Conservation (phyloP, 2,888 invertebrate species). For the Lasioglossum lativentre region DNA sequence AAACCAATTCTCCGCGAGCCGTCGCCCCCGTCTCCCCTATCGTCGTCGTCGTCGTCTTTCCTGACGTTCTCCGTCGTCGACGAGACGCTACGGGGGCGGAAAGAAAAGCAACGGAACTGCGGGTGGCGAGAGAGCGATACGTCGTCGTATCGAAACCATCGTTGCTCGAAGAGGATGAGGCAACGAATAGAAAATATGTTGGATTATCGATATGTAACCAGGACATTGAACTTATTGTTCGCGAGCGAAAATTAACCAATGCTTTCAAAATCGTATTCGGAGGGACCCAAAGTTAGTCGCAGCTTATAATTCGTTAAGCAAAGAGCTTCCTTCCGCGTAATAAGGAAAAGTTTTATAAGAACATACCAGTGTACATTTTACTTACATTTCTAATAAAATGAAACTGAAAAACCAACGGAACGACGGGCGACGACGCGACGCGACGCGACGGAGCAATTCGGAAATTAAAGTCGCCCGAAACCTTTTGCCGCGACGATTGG, state of each 20-base stretch:
- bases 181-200: neutral
- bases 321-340: too few species aligned
- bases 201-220: too few species aligned
- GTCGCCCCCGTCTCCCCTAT: constrained; percentile 18
- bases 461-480: neutral
- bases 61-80: neutral
- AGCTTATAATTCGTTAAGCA: too few species aligned
- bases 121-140: constrained; percentile 9
- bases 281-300: too few species aligned
- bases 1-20: constrained; percentile 70
- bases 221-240: too few species aligned
- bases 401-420: neutral
- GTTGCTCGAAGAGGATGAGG: neutral
- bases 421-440: too few species aligned
- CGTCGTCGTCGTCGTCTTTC: neutral
- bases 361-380: too few species aligned
- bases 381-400: neutral
- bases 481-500: constrained; percentile 12
- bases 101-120: constrained; percentile 42
- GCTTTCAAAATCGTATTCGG: too few species aligned
- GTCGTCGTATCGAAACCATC: neutral
- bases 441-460: constrained; percentile 12
- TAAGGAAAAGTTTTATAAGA: too few species aligned
- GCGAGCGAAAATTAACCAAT: too few species aligned
- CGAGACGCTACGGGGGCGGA: constrained; percentile 1